Conservation (phyloP, 2,888 invertebrate genomes). For the Sipunculus nudus region DNA sequence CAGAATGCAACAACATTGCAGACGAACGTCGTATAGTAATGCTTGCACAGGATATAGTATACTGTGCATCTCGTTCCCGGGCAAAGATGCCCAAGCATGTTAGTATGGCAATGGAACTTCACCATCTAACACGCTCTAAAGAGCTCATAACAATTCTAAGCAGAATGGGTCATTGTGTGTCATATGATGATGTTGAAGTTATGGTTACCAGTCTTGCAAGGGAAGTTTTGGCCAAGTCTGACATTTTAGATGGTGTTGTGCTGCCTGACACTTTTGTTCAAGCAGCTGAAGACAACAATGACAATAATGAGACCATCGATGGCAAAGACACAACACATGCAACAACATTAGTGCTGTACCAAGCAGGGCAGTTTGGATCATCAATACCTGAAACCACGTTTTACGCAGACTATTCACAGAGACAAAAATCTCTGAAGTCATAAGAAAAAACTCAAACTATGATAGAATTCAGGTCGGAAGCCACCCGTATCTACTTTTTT, state of each 20-base stretch:
- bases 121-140: not conserved
- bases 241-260: not conserved
- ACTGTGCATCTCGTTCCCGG: too few species aligned
- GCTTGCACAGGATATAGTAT: too few species aligned
- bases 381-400: too few species aligned
- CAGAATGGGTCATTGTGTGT: conserved; percentile 2
- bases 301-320: conserved; percentile 4
- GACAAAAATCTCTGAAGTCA: too few species aligned
- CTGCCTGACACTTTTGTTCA: conserved; percentile 1
- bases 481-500: too few species aligned
- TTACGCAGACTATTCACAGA: too few species aligned
- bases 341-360: not conserved
- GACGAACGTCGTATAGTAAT: too few species aligned
- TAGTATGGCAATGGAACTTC: not conserved
- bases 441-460: too few species aligned
- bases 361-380: too few species aligned
- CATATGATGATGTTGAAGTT: conserved; percentile 1
- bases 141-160: conserved; percentile 1
- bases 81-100: conserved; percentile 4
- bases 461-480: too few species aligned
- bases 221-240: not conserved
- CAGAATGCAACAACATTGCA: too few species aligned
- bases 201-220: not conserved
- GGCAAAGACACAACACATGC: not conserved
- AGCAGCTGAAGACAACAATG: not conserved